These are phyloP conservation scores for Echeneis naucrates DNA, from an alignment of 2,797 vertebrate species.

Conservation along the genomic window DNA sequence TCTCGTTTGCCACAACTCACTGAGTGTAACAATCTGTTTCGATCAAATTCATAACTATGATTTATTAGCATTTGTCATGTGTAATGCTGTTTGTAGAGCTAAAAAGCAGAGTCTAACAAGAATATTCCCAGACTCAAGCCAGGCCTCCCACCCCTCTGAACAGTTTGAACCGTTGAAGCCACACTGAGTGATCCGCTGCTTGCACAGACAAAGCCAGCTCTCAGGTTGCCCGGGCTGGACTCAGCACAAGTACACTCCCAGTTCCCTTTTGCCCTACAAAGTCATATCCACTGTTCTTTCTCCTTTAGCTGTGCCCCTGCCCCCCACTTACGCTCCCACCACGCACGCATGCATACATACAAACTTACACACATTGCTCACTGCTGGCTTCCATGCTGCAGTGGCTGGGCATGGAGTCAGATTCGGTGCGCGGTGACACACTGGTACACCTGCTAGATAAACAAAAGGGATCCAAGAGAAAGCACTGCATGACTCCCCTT, in stretches of 20 bases:
- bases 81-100: conserved; percentile 51
- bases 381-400: conserved; percentile 22
- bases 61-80: conserved; percentile 65
- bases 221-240: conserved; percentile 66
- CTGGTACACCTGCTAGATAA: conserved; percentile 65
- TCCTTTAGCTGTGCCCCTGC: conserved; percentile 16
- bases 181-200: conserved; percentile 84
- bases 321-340: too few species aligned
- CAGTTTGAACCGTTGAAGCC: conserved; percentile 76
- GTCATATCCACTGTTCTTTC: conserved; percentile 55
- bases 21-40: conserved; percentile 60
- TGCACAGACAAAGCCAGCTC: conserved; percentile 78
- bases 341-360: too few species aligned
- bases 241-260: conserved; percentile 20
- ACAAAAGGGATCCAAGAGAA: conserved; percentile 55
- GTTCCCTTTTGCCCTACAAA: conserved; percentile 62
- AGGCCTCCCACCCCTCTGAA: conserved; percentile 66
- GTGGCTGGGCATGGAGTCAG: conserved; percentile 43
- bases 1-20: conserved; percentile 56
- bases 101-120: conserved; percentile 71
- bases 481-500: conserved; percentile 63
- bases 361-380: too few species aligned
- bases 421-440: conserved; percentile 55
- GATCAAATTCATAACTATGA: conserved; percentile 66
- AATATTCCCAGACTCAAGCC: conserved; percentile 66